Base-by-base conservation (phyloP, 1,140 invertebrate genomes). In the Dreissena rostriformis region DNA sequence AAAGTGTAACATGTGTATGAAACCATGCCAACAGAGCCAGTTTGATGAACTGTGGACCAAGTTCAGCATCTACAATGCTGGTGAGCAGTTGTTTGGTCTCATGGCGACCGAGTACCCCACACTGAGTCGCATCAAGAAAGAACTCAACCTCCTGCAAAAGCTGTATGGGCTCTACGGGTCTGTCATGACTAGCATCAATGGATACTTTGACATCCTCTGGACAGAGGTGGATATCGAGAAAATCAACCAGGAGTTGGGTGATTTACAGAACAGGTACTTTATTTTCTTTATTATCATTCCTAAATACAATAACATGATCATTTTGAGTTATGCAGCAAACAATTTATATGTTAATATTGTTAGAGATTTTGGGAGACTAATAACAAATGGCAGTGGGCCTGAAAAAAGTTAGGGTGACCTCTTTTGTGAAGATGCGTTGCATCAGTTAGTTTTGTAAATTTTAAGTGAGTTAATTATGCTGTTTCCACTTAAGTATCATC, bases 121-220 rank as follows among this genome's bases (percentile, higher is more conserved):
- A 91, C 94, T 99, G 71, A 96, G 96, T 8, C 96, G 97, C 89
- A 98, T 98, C 74, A 95, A 97, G 81, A 98, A 98, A 92, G 98
- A 99, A 92, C 93, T 99, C 15, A 98, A 98, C 93, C 94, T 99
- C 17, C 94, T 99, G 14, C 98, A 98, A 93, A 98, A 98, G 91
- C 94, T 99, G 1, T 99, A 99, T 90, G 98, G 98, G 92, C 93
- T 99, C 0, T 99, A 99, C 91, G 98, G 98, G 91, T 97, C 98
- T 90, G 98, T 99, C 0, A 98, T 99, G 83, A 97, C 98, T 89
- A 95, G 97, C 85, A 97, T 99, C 28, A 97, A 96, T 93, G 97
- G 97, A 89, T 99, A 99, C 92, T 98, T 98, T 90, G 98, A 99
- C 90, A 98, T 99, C 88, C 96, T 97, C 0, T 99, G 98, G 98